Base-by-base conservation (phyloP, 2,113 vertebrate species). In the Brachyhypopomus occidentalis region DNA sequence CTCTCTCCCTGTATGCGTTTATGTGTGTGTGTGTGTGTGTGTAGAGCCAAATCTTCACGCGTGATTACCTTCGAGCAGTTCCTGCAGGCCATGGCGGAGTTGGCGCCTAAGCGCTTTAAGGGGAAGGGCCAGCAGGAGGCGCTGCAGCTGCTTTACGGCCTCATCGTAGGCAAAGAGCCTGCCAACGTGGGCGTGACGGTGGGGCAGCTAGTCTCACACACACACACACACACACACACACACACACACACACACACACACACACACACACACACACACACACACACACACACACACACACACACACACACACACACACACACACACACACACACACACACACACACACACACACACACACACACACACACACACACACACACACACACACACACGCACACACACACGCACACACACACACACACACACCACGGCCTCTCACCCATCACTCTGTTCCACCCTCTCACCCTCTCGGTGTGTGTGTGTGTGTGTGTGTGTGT, bases 51-150 rank as follows among this genome's bases (percentile, higher is more conserved):
- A 87, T 90, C 92, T 2, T 92, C 89, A 72, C 92, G 93, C 25
- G 95, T 94, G 22, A 95, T 98, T 87, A 96, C 90, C 1, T 96
- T 94, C 64, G 86, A 90, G 45, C 94, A 97, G 86, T 98, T 97
- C 87, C 91, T 86, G 79, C 91, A 95, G 85, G 95, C 95, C 0
- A 80, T 98, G 89, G 89, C 86, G n/a, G 95, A 97, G 75, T 45
- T 98, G 82, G 93, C 94, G 55, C 67, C 81, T 1, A 97, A 97
- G 69, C 91, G 90, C 3, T 97, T 96, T 80, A 95, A 95, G 84
- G 93, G 88, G 11, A 94, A 94, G 84, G 88, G 82, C 1, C 87
- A 91, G 2, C 93, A 95, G 11, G 95, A 97, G 79, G 94, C 93
- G 0, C 85, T 95, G 55, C 88, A 95, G 85, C 88, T 89, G 67